phyloP scores from a whole-genome alignment of 2,797 vertebrate species.

The Oreochromis mossambicus region DNA sequence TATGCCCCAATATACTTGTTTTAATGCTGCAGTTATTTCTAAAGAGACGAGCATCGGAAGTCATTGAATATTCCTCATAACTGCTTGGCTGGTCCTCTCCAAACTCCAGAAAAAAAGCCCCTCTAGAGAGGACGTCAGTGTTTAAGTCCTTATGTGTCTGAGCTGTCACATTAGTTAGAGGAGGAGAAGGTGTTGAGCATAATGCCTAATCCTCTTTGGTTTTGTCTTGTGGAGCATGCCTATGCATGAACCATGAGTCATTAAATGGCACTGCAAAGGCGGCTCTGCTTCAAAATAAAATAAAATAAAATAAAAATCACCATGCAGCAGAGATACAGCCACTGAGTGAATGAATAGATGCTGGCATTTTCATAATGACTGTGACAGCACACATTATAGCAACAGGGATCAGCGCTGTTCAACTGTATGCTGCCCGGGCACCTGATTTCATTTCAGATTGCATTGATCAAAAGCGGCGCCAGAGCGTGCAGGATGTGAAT shows the following conservation, averaged over 20 bases:
- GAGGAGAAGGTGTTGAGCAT: conserved; percentile 26
- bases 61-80: conserved; percentile 16
- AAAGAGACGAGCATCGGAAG: not conserved
- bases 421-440: conserved; percentile 10
- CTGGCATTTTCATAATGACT: conserved; percentile 59
- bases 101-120: not conserved
- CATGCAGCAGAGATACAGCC: conserved; percentile 23
- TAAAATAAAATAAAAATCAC: not conserved
- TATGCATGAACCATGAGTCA: conserved; percentile 55
- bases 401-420: conserved; percentile 33
- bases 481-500: not conserved
- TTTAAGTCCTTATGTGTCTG: conserved; percentile 41
- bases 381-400: conserved; percentile 54
- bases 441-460: conserved; percentile 42
- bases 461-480: conserved; percentile 24
- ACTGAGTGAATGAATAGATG: conserved; percentile 43
- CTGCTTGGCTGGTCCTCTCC: not conserved
- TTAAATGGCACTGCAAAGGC: conserved; percentile 46
- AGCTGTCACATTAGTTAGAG: conserved; percentile 49
- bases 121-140: conserved; percentile 16
- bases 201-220: conserved; percentile 33
- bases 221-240: conserved; percentile 31
- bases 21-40: conserved; percentile 31
- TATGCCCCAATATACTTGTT: conserved; percentile 3
- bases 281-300: conserved; percentile 2